Conservation (phyloP, 2,113 vertebrate genomes). For the Mionectes macconnelli region DNA sequence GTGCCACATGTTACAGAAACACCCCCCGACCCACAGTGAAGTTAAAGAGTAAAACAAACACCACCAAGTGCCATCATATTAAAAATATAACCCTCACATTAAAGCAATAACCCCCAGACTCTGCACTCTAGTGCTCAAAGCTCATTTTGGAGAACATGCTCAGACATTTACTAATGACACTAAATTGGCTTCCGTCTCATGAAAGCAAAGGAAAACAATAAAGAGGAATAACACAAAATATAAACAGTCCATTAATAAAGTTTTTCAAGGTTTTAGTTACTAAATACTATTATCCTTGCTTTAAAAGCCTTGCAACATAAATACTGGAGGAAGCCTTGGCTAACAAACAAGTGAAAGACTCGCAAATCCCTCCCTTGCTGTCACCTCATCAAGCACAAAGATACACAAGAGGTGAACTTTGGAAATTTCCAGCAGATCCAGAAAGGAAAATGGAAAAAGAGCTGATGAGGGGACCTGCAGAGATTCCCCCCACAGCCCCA, state of each 20-base stretch:
- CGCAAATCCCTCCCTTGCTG: not conserved
- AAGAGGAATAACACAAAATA: constrained; percentile 20
- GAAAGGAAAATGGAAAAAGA: not conserved
- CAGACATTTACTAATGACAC: constrained; percentile 26
- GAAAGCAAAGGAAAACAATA: constrained; percentile 16
- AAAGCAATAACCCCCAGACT: not conserved
- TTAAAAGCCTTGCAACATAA: not conserved
- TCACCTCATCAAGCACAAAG: not conserved
- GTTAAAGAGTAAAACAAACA: not conserved
- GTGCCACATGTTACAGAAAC: constrained; percentile 46
- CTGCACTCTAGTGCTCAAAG: not conserved
- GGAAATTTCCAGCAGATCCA: not conserved
- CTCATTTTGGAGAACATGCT: constrained; percentile 3
- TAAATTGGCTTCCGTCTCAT: constrained; percentile 21
- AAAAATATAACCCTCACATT: not conserved
- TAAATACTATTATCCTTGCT: not conserved
- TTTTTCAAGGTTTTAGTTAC: constrained; percentile 18
- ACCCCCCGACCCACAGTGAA: not conserved
- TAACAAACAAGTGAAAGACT: not conserved
- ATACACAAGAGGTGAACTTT: not conserved
- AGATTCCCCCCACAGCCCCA: not conserved
- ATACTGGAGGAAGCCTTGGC: not conserved
- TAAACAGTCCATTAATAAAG: not conserved
- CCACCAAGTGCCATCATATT: not conserved
- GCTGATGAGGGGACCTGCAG: not conserved